Conservation (phyloP, 1,140 invertebrate species). For the Caenorhabditis latens region DNA sequence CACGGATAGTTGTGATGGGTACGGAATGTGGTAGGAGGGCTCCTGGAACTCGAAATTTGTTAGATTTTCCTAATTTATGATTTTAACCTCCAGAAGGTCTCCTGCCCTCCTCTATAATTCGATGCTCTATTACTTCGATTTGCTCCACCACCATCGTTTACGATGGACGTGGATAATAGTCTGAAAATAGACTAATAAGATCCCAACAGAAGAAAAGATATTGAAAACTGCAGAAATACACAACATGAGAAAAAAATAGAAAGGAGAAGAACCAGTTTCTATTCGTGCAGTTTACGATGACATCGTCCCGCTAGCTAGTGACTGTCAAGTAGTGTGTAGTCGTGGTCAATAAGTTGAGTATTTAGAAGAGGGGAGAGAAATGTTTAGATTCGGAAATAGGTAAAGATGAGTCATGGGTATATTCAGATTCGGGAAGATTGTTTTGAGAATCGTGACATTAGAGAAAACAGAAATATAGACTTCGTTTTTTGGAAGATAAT, state of each 20-base stretch:
- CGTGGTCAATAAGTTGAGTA: neutral
- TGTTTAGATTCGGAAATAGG: too few species aligned
- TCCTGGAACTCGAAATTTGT: constrained; percentile 29
- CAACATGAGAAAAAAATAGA: neutral
- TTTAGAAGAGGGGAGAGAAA: too few species aligned
- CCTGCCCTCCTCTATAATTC: constrained; percentile 67
- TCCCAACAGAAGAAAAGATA: neutral
- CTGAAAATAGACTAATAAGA: neutral
- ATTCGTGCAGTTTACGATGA: neutral
- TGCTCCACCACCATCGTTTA: constrained; percentile 69
- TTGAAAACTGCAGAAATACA: neutral
- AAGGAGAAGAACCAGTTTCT: neutral
- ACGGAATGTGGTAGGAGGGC: constrained; percentile 38
- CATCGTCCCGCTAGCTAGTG: neutral
- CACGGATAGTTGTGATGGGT: constrained; percentile 57
- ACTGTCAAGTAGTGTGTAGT: constrained; percentile 18
- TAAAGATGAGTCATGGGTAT: too few species aligned
- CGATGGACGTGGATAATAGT: too few species aligned
- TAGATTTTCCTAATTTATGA: too few species aligned
- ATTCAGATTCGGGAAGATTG: too few species aligned
- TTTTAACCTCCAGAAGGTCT: constrained; percentile 63
- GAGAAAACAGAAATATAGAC: too few species aligned
- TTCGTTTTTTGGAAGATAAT: too few species aligned
- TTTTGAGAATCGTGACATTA: too few species aligned
- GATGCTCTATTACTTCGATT: constrained; percentile 74